Percentiles rank a stretch among this genome's conserved stretches.
These are phyloP conservation scores for Hypsopygia costalis DNA, from an alignment of 2,888 invertebrate species.

Conservation along the genomic window DNA sequence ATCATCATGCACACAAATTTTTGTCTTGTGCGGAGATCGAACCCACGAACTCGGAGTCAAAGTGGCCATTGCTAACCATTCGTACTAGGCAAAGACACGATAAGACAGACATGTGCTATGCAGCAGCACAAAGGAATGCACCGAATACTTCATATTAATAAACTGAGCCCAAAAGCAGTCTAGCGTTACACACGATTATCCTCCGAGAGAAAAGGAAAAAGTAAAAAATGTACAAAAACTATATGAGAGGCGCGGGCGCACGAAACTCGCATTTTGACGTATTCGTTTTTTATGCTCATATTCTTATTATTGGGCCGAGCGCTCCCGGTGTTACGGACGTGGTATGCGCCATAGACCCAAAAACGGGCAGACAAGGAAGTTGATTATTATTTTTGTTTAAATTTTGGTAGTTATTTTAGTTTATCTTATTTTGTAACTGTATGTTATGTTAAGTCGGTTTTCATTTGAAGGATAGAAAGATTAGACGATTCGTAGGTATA, in stretches of 20 bases:
- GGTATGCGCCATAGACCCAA: slow-evolving; percentile 69
- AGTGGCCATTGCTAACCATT: too few relatives aligned
- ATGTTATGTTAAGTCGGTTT: too few relatives aligned
- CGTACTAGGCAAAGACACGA: too few relatives aligned
- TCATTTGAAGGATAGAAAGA: too few relatives aligned
- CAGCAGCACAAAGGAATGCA: slow-evolving; percentile 32
- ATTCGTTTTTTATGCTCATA: slow-evolving; percentile 74
- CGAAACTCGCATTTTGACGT: slow-evolving; percentile 63
- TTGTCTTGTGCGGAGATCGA: too few relatives aligned
- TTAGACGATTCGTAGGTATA: too few relatives aligned
- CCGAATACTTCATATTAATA: slow-evolving; percentile 58
- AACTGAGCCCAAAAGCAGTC: slow-evolving; percentile 51
- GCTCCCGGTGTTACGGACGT: slow-evolving; percentile 79
- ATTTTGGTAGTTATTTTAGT: too few relatives aligned
- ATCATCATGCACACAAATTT: too few relatives aligned
- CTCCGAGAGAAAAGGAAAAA: slow-evolving; percentile 42
- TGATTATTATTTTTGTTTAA: too few relatives aligned
- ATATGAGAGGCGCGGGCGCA: slow-evolving; percentile 42
- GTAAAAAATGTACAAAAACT: slow-evolving; percentile 43
- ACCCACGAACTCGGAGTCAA: too few relatives aligned
- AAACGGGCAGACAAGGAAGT: slow-evolving; percentile 54
- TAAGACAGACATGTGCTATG: not conserved
- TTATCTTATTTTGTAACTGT: too few relatives aligned
- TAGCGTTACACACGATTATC: slow-evolving; percentile 74
- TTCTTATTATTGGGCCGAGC: slow-evolving; percentile 75